Conservation (phyloP, 2,888 invertebrate species). For the Ophioninae sp. region DNA sequence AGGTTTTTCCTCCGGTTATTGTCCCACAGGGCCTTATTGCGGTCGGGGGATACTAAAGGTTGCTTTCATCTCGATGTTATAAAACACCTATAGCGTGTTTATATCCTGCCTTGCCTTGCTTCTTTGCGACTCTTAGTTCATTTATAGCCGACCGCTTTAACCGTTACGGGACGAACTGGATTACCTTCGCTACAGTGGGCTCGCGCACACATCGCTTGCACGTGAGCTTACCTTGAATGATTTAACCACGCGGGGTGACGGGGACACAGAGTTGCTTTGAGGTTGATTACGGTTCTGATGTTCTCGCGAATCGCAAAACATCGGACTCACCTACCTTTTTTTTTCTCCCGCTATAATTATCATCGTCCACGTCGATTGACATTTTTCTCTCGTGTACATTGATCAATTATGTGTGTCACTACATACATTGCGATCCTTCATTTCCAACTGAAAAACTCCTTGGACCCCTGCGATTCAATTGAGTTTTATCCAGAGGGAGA, state of each 20-base stretch:
- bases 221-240: slow-evolving; percentile 53
- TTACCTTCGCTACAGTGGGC: slow-evolving; percentile 57
- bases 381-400: neutral
- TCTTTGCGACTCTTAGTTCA: slow-evolving; percentile 53
- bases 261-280: neutral
- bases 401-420: slow-evolving; percentile 1
- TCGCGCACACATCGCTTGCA: slow-evolving; percentile 2
- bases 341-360: neutral
- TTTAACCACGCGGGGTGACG: slow-evolving; percentile 41
- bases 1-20: slow-evolving; percentile 36
- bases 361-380: neutral
- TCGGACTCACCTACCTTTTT: neutral
- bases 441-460: neutral
- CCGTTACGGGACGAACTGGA: slow-evolving; percentile 63
- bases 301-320: slow-evolving; percentile 21
- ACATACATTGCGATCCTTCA: neutral
- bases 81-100: slow-evolving; percentile 30
- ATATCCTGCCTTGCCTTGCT: slow-evolving; percentile 44
- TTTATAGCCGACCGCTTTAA: slow-evolving; percentile 60
- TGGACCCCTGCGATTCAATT: neutral
- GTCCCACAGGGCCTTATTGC: slow-evolving; percentile 50
- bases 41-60: slow-evolving; percentile 39
- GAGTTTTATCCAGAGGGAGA: neutral
- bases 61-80: slow-evolving; percentile 36
- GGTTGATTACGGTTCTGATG: slow-evolving; percentile 10